Evolutionary conservation across 2,888 invertebrate species (phyloP), one percentile per base, ranked within the genome.

Genomic region (Apamea crenata): DNA sequence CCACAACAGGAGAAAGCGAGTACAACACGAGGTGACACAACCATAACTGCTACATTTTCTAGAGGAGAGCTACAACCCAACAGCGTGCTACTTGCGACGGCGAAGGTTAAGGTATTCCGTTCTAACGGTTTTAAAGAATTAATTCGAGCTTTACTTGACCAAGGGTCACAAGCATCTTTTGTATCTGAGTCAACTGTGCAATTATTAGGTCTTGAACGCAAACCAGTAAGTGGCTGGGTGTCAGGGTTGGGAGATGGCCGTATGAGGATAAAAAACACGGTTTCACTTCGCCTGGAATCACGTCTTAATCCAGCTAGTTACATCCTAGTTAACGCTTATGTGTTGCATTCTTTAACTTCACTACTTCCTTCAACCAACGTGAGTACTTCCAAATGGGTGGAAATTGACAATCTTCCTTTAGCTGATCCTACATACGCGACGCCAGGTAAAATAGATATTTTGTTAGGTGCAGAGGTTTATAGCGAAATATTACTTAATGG

Each of bases 111-210:
- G 61, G 8, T 61, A 61, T 61, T 8, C 61, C 29, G 8, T 29
- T 29, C 29, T 29, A 73, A 74, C 16, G 65, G 74, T 76, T 66
- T 29, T 44, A 71, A 79, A 71, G 21, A 61, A n/a, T 14, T 59
- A 14, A 21, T 79, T 32, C 53, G 79, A 16, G 79, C 59, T 21
- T 71, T 76, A 36, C 12, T 80, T 56, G 79, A 76, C 18, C 79
- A 76, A 56, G 66, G 79, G n/a, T 80, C 76, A 14, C 80, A 80
- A 16, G 77, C 71, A 2, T 77, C 80, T 7, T 77, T 80, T 67
- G 32, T 80, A 0, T 25, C 65, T 12, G 80, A 80, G 59, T 29
- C 77, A 8, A 67, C 67, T 2, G 77, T 77, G 7, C 80, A 77
- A 25, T 72, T 77, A 50, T 29, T 77, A 1, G 47, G 47, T 8